Conservation (phyloP, 37 sponge, comb jelly and placozoan species). For the Axinella damicornis region DNA sequence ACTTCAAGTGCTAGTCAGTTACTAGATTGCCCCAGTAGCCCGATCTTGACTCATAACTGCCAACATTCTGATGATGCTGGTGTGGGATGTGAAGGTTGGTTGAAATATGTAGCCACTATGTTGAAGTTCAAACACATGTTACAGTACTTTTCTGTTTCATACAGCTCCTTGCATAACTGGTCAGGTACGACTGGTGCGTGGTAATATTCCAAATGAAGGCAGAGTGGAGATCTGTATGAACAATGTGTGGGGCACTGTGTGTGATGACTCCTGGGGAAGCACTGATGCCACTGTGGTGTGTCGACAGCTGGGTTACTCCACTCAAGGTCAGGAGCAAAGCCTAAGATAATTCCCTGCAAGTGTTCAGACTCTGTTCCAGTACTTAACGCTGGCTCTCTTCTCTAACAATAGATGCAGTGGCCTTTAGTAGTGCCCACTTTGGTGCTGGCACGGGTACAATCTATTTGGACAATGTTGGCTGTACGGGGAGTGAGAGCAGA, state of each 20-base stretch:
- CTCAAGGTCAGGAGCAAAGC: background rate
- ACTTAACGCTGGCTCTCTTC: background rate
- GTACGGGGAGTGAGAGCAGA: background rate
- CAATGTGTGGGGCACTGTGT: conserved; percentile 8
- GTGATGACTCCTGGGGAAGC: background rate
- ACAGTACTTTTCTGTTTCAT: too few species aligned
- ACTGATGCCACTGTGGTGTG: background rate
- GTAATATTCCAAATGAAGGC: conserved; percentile 8
- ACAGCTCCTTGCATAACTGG: background rate
- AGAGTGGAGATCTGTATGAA: background rate
- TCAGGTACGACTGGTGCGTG: background rate
- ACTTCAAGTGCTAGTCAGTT: background rate
- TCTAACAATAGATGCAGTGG: conserved; percentile 3
- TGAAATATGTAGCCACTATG: background rate
- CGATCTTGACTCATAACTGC: conserved; percentile 4
- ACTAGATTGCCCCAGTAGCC: conserved; percentile 3
- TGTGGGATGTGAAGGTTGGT: conserved; percentile 16
- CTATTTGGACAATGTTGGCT: background rate
- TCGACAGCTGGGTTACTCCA: conserved; percentile 7
- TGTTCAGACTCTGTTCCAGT: background rate
- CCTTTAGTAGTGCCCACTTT: conserved; percentile 24
- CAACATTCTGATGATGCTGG: conserved; percentile 18
- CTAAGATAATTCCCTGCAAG: background rate
- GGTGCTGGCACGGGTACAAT: conserved; percentile 17
- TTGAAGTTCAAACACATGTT: background rate